These are phyloP conservation scores for Sylvietta virens DNA, from an alignment of 2,113 vertebrate species.

Conservation along the genomic window DNA sequence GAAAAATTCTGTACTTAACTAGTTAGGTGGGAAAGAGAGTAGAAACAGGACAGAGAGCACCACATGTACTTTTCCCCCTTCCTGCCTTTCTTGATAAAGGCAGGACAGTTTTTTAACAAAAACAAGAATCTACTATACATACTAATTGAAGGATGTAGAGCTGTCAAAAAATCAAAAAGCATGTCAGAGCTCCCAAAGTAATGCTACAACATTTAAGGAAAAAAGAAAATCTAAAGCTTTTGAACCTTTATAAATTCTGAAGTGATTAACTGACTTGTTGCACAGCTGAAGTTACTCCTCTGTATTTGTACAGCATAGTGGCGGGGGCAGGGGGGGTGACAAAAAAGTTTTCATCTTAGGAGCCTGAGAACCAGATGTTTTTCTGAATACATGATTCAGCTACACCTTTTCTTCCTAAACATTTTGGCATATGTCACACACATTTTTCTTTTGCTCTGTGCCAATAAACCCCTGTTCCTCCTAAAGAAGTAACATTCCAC, in stretches of 20 bases:
- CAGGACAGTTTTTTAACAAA: background rate
- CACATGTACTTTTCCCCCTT: background rate
- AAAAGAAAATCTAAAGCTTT: background rate
- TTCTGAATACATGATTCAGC: background rate
- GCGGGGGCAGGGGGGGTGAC: accelerated
- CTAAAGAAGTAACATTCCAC: background rate
- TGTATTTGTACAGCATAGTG: background rate
- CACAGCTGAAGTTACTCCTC: background rate
- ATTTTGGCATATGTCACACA: background rate
- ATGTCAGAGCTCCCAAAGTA: background rate
- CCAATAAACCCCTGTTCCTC: background rate
- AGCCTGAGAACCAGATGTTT: background rate
- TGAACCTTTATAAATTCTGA: background rate
- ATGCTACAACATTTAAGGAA: background rate
- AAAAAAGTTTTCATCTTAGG: background rate
- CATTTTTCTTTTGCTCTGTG: background rate
- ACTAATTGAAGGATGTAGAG: background rate
- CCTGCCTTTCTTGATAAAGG: background rate
- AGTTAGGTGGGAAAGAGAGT: background rate
- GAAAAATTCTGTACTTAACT: background rate
- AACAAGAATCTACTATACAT: background rate
- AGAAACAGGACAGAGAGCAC: background rate
- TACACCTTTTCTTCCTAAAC: background rate
- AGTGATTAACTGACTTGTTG: background rate
- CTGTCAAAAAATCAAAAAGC: background rate